Evolutionary conservation across 2,797 vertebrate genomes (phyloP), one percentile per base, ranked within the genome.

Genomic region (Mallotus villosus): DNA sequence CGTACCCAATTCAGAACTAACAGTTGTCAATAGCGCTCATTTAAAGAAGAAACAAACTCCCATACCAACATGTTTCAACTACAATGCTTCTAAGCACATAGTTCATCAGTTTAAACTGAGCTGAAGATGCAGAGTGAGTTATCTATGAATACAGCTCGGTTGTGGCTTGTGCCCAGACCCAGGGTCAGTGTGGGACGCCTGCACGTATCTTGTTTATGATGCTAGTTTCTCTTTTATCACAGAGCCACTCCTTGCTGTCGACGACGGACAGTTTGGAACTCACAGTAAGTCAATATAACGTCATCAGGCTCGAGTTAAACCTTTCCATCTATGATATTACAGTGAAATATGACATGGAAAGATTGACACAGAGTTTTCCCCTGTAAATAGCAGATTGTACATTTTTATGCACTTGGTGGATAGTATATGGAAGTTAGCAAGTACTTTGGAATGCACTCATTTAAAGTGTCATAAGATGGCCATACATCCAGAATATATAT

Each of bases 211-310:
- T 27, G 62, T 63, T 24, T 78, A 73, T 46, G 41, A 86, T 71
- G 2, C 1, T 0, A 2, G 37, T 77, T 75, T 65, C 8, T 63
- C 7, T 67, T 89, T 81, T 61, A 22, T 94, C 95, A 72, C 92
- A 99, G 98, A 88, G 78, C 77, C 84, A 64, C 82, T 93, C 82
- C 88, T 91, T 66, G 82, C 78, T 78, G 88, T 94, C 70, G 91
- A 98, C 0, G 96, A 98, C 19, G 97, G 96, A 67, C 79, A 94
- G 12, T 99, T 99, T 90, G 98, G 98, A 90, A 78, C 94, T 78
- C 90, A 91, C 85, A 93, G 98, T 99, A 95, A 97, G 97, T 96
- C 68, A 1, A 17, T 64, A 1, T 7, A n/a, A 4, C 19, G 1
- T 53, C 2, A 27, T 67, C 24, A 27, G 2, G 17, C 22, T 51